Conservation (phyloP, 2,888 invertebrate genomes). For the Loripinus fragilis region DNA sequence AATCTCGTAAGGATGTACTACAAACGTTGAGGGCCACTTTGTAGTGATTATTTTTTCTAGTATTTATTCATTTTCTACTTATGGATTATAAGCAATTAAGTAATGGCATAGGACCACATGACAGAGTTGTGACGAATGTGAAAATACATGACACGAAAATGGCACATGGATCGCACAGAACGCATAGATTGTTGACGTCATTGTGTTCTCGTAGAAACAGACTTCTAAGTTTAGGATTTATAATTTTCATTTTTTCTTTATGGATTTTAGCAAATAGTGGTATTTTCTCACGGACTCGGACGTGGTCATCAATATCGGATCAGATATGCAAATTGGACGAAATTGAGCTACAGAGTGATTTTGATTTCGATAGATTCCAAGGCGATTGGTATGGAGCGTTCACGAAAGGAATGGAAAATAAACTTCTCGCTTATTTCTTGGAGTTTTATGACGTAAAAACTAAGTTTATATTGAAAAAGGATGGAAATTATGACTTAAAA, state of each 20-base stretch:
- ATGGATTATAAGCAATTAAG: slow-evolving; percentile 9
- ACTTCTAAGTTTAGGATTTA: background rate
- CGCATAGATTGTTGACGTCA: background rate
- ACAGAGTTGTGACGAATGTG: background rate
- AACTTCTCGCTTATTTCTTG: slow-evolving; percentile 37
- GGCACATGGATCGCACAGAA: background rate
- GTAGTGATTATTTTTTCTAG: background rate
- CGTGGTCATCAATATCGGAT: slow-evolving; percentile 1
- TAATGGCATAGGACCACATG: background rate
- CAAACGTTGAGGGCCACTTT: background rate
- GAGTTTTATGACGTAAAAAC: slow-evolving; percentile 56
- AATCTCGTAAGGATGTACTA: no score
- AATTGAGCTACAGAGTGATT: slow-evolving; percentile 42
- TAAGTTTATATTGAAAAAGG: slow-evolving; percentile 40
- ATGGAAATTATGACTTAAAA: slow-evolving; percentile 41
- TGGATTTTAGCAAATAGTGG: background rate
- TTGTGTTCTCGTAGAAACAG: background rate
- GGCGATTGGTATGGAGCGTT: slow-evolving; percentile 51
- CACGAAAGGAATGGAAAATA: slow-evolving; percentile 52
- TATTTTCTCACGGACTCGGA: background rate
- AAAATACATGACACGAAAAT: background rate
- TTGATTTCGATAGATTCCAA: slow-evolving; percentile 45
- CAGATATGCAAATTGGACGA: slow-evolving; percentile 53
- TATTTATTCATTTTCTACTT: background rate
- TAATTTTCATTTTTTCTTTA: background rate